Evolutionary conservation across 2,113 vertebrate species (phyloP), one percentile per base, ranked within the genome.

Genomic region (Podarcis cretensis): DNA sequence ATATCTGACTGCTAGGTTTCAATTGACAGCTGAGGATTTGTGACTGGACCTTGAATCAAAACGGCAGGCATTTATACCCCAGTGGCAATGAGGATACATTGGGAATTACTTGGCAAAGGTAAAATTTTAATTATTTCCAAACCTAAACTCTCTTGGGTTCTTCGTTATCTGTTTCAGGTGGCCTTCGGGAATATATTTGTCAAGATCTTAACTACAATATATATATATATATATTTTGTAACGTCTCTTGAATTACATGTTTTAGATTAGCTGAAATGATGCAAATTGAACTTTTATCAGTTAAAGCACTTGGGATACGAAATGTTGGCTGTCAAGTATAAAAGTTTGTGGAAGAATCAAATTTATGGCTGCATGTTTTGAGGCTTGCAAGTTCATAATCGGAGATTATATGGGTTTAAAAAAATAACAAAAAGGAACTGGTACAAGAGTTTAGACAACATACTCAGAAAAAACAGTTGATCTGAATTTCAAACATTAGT

Each of bases 41-140:
- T 99, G 99, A 99, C 99, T 99, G 99, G 98, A 99, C 98, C 98
- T 98, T 99, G 99, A 99, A 99, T 99, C 99, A 99, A 99, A 99
- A 99, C 98, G 98, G 98, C 98, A 99, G 98, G 98, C 98, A 99
- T 98, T 99, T 99, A 98, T 99, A 99, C 98, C 98, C 99, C 98
- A 98, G 98, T 99, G 98, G 98, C 98, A 98, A 97, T 98, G 99
- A 99, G 98, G 99, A 99, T 98, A 98, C 98, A 98, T 99, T 99
- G 98, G 99, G 99, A 98, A 99, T 99, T 98, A 98, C 99, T 98
- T 99, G 98, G 98, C 99, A 99, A 99, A 99, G 99, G 99, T 99
- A 99, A 99, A 97, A 97, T 99, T 99, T 99, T 98, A 97, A 98
- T 99, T 99, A 98, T 99, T 99, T 99, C 98, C 98, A 97, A 97